Base-by-base conservation (phyloP, 1,140 invertebrate species). In the Thaumatotibia leucotreta region DNA sequence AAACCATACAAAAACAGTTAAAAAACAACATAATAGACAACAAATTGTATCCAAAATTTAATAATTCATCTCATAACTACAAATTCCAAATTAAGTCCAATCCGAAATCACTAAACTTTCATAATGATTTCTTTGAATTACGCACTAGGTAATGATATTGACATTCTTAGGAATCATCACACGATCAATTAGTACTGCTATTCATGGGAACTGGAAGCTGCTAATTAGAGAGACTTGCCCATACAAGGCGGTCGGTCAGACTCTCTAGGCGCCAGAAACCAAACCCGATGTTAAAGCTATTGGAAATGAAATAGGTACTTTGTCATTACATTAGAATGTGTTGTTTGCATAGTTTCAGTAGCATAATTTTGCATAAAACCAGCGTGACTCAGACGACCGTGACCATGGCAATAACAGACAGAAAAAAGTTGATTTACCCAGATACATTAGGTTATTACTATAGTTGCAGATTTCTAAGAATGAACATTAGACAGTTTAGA, bases 171-270 rank as follows among this genome's bases (percentile, higher is more conserved):
- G 9, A 9, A 58, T 24, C 39, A 45, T 14, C n/a, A 45, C 27
- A 31, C 52, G 52, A 31, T 58, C 52, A 58, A 58, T 58, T 58
- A 29, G 52, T 58, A 27, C 52, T 27, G 52, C 52, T 58, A 58
- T 58, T 58, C 52, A 58, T 29, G 52, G 52, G 11, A 58, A 29
- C 24, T 29, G 52, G 52, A 58, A 58, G 11, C n/a, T 58, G 9
- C 14, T 58, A 58, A 58, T 58, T 58, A 58, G 52, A 58, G 29
- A 29, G 10, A 58, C 29, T 29, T 58, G 11, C 23, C 52, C 52
- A 58, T 58, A 58, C 24, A 58, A 24, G 52, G 24, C 14, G n/a
- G 24, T 27, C n/a, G 33, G 10, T n/a, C 1, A 23, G 52, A 29
- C 52, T 58, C 52, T 58, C 52, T 58, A 23, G 52, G 11, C 24